A percentile compares a stretch with the other conserved stretches of the same genome.
Evolutionary conservation across 2,888 invertebrate genomes (phyloP).

Genomic region (Ochropleura plecta): DNA sequence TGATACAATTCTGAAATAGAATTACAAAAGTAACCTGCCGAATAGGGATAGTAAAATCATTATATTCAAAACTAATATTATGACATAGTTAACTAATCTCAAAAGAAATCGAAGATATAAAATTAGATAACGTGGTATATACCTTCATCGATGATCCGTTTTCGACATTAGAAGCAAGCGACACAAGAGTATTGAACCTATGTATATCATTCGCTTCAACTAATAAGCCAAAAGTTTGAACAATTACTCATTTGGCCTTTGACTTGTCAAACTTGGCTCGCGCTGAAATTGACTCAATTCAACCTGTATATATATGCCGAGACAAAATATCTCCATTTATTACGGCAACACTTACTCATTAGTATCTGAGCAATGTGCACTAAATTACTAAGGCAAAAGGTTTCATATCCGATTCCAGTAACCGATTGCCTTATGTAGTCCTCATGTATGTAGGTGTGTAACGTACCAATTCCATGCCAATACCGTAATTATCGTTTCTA

Average conservation of each 20-base stretch:
- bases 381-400: background rate
- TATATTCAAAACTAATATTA: background rate
- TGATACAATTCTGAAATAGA: background rate
- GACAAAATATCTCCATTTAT: conserved; percentile 35
- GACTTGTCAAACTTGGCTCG: conserved; percentile 40
- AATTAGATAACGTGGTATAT: background rate
- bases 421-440: background rate
- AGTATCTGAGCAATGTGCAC: conserved; percentile 14
- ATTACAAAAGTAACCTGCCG: background rate
- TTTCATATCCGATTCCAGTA: conserved; percentile 19
- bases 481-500: conserved; percentile 20
- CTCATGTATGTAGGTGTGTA: background rate
- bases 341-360: conserved; percentile 32
- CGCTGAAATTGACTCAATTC: conserved; percentile 40
- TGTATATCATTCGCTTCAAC: conserved; percentile 18
- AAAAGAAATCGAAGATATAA: background rate
- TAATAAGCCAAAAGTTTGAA: conserved; percentile 44
- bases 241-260: conserved; percentile 45
- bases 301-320: conserved; percentile 16
- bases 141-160: background rate
- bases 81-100: background rate
- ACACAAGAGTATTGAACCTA: conserved; percentile 11
- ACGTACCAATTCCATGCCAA: conserved; percentile 19
- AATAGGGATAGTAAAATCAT: background rate
- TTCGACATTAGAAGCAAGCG: background rate